A percentile compares a stretch with the other conserved stretches of the same genome.
Evolutionary conservation across 2,113 vertebrate species (phyloP).

Genomic region (Coryphaenoides rupestris): DNA sequence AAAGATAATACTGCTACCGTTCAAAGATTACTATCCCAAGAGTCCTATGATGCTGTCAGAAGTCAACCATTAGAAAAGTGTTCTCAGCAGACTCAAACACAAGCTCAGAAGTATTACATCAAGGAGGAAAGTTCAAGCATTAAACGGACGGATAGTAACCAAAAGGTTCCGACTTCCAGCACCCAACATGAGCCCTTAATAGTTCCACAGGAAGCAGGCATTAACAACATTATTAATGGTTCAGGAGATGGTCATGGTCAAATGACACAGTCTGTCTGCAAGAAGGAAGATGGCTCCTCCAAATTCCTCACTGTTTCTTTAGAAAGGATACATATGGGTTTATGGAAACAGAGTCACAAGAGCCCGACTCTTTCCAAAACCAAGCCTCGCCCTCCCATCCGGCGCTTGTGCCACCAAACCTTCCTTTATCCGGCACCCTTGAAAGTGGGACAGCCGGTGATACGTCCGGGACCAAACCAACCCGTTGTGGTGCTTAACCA

Average conservation of each 20-base stretch:
- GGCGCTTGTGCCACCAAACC: conserved; percentile 10
- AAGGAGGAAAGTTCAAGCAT: conserved; percentile 39
- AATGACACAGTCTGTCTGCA: conserved; percentile 36
- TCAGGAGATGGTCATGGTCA: conserved; percentile 50
- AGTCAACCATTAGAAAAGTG: conserved; percentile 22
- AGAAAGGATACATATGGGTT: conserved; percentile 60
- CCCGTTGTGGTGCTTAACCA: conserved; percentile 96
- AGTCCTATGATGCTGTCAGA: conserved; percentile 32
- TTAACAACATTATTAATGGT: conserved; percentile 21
- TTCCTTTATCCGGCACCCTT: conserved; percentile 73
- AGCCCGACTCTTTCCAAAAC: conserved; percentile 47
- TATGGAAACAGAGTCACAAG: conserved; percentile 50
- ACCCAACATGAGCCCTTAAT: background rate
- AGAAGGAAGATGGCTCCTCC: conserved; percentile 44
- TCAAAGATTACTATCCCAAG: background rate
- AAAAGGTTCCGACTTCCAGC: background rate
- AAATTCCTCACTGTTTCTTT: conserved; percentile 66
- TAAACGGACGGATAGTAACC: background rate
- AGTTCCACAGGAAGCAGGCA: conserved; percentile 15
- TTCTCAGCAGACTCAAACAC: conserved; percentile 3
- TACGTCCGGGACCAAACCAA: conserved; percentile 84
- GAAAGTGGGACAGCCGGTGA: conserved; percentile 80
- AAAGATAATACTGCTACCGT: background rate
- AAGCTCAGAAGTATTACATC: conserved; percentile 7
- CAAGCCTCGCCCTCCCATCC: conserved; percentile 23